Evolutionary conservation across 2,797 vertebrate genomes (phyloP).

Genomic region (Cossypha dichroa): DNA sequence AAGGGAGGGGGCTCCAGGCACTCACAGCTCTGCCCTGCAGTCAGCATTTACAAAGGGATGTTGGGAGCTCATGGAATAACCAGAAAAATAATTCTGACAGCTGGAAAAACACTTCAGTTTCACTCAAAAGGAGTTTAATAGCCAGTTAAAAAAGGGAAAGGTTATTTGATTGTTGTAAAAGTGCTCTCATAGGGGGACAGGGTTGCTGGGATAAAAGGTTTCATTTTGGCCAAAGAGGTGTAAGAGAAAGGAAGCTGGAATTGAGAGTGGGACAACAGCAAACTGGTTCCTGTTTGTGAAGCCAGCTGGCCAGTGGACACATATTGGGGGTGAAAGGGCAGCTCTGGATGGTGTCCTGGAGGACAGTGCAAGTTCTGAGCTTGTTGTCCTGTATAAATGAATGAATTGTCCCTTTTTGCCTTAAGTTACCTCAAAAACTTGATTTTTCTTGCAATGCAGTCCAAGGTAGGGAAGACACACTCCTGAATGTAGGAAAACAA

Average conservation of each 20-base stretch:
- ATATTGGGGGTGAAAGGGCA: background rate
- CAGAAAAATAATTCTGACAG: constrained; percentile 24
- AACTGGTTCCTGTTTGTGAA: background rate
- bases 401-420: background rate
- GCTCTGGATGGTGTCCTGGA: background rate
- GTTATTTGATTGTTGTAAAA: background rate
- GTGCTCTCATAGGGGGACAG: background rate
- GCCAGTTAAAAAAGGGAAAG: background rate
- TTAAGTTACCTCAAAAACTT: background rate
- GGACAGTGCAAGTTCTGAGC: background rate
- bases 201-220: background rate
- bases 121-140: background rate
- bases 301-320: background rate
- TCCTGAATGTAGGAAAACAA: background rate
- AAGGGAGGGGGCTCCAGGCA: constrained; percentile 11
- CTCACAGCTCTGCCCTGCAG: background rate
- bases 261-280: background rate
- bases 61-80: background rate
- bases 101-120: constrained; percentile 40
- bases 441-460: background rate
- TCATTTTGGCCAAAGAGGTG: background rate
- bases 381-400: background rate
- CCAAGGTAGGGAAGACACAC: background rate
- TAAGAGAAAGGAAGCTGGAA: background rate
- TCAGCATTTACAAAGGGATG: constrained; percentile 36